A percentile compares a stretch with the other conserved stretches of the same genome.
These are phyloP conservation scores for Sylvicapra grimmia DNA, from an alignment of 2,113 vertebrate genomes.

Conservation along the genomic window DNA sequence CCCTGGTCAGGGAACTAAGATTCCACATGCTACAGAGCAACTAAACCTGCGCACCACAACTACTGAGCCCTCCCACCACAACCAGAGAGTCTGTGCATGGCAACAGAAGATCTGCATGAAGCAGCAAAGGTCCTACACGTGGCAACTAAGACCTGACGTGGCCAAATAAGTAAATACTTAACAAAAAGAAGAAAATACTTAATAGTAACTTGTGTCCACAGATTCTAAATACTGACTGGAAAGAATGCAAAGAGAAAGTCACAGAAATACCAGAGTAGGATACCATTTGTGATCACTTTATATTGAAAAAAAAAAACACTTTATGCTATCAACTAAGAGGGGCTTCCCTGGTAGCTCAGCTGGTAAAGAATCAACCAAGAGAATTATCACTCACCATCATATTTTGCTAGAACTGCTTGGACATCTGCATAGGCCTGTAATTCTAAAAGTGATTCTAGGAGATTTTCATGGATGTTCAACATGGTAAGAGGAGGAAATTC, in stretches of 20 bases:
- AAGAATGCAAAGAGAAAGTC: conserved; percentile 22
- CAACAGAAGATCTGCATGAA: not conserved
- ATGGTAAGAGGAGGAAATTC: conserved; percentile 97
- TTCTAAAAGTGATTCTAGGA: conserved; percentile 95
- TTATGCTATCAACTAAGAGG: not conserved
- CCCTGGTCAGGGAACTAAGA: not conserved
- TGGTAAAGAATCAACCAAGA: not conserved
- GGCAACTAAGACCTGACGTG: not conserved
- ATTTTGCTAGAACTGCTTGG: conserved; percentile 98
- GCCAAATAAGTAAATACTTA: not conserved
- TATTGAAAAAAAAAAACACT: not conserved
- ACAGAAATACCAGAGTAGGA: not conserved
- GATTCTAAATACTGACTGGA: conserved; percentile 1
- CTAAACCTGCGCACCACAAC: not conserved
- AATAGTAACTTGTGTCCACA: not conserved
- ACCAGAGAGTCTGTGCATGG: not conserved
- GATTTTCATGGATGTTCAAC: conserved; percentile 99
- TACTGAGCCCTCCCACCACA: not conserved
- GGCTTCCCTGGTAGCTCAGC: not conserved
- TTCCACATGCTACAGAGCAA: not conserved
- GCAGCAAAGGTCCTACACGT: not conserved
- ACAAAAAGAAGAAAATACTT: not conserved
- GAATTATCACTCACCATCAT: conserved; percentile 86
- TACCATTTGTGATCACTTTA: not conserved
- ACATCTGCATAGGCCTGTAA: conserved; percentile 98